Conservation (phyloP, 2,113 vertebrate species). For the Myrmecobius fasciatus region DNA sequence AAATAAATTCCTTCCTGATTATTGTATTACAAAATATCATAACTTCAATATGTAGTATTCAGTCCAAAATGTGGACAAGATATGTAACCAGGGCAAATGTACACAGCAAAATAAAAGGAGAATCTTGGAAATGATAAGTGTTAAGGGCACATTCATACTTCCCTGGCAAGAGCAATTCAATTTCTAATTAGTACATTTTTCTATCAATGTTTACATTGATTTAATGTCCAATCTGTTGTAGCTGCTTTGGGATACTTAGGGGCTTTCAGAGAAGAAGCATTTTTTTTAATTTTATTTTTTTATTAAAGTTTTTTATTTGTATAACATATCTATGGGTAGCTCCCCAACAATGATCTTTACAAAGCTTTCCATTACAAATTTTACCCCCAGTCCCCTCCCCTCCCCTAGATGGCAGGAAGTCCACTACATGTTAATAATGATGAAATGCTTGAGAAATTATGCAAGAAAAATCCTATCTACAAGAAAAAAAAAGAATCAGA, state of each 20-base stretch:
- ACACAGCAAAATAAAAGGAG: background rate
- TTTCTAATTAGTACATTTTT: background rate
- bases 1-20: background rate
- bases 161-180: conserved; percentile 1
- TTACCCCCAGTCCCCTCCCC: no score
- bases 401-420: no score
- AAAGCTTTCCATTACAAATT: no score
- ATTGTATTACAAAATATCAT: background rate
- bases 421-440: no score
- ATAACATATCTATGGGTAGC: no score
- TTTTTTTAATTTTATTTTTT: no score
- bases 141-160: conserved; percentile 1
- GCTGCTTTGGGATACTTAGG: background rate
- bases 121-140: background rate
- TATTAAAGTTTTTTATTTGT: no score
- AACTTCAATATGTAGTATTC: background rate
- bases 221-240: background rate
- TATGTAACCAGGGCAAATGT: conserved; percentile 8
- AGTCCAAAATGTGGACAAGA: background rate
- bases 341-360: no score
- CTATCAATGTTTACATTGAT: background rate
- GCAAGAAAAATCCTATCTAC: no score
- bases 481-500: no score
- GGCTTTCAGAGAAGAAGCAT: background rate
- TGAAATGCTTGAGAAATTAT: no score